A percentile compares a stretch with the other conserved stretches of the same genome.
Evolutionary conservation across 2,888 invertebrate genomes (phyloP).

Genomic region (Caenorhabditis panamensis): DNA sequence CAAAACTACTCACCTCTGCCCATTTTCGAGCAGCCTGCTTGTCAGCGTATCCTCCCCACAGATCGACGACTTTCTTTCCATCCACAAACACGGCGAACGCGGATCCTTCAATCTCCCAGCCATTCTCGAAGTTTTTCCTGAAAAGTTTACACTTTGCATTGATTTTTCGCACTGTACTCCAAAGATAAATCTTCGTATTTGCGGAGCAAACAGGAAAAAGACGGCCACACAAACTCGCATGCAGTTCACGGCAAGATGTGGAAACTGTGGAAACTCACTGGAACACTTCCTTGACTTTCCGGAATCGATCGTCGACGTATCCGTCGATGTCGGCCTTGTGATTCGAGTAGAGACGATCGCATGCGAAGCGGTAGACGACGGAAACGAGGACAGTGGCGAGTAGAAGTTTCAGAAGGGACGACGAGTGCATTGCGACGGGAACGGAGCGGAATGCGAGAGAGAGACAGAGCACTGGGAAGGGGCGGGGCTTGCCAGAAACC

Average conservation of each 20-base stretch:
- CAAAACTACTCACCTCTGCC: constrained; percentile 57
- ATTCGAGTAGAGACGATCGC: constrained; percentile 58
- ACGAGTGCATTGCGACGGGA: constrained; percentile 26
- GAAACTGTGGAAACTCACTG: constrained; percentile 45
- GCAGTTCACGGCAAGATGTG: constrained; percentile 26
- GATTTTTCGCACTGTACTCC: neutral
- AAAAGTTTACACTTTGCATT: constrained; percentile 23
- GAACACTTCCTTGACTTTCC: constrained; percentile 61
- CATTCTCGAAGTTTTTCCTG: constrained; percentile 72
- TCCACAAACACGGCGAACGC: constrained; percentile 67
- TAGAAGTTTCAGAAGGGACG: constrained; percentile 48
- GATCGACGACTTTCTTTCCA: constrained; percentile 73
- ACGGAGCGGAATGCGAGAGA: constrained; percentile 38
- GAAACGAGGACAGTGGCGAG: constrained; percentile 23
- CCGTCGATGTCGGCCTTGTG: constrained; percentile 59
- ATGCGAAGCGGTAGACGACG: constrained; percentile 45
- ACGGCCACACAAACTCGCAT: constrained; percentile 29
- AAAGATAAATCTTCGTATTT: constrained; percentile 17
- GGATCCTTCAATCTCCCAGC: constrained; percentile 73
- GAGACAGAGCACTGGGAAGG: constrained; percentile 42
- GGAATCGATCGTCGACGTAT: constrained; percentile 53
- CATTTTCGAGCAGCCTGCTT: constrained; percentile 67
- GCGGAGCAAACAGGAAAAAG: constrained; percentile 40
- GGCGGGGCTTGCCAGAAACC: constrained; percentile 54
- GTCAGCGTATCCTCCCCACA: constrained; percentile 75